Evolutionary conservation across 2,888 invertebrate species (phyloP).

Genomic region (Cryptus armator): DNA sequence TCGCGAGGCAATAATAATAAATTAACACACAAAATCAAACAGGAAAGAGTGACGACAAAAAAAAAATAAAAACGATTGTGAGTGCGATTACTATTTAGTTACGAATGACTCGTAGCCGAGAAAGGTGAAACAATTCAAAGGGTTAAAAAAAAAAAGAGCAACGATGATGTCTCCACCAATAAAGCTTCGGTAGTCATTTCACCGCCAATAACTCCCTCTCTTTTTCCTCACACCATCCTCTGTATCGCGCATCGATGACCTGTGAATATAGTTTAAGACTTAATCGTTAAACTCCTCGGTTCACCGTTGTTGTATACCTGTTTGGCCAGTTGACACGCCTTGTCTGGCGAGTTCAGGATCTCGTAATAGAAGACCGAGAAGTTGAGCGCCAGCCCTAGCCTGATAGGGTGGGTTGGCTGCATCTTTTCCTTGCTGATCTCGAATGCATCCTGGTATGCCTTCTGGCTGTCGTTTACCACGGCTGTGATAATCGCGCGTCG

Average conservation of each 20-base stretch:
- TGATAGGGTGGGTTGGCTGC: slow-evolving; percentile 99
- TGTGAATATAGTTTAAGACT: slow-evolving; percentile 54
- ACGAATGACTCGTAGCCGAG: neutral
- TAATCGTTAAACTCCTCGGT: slow-evolving; percentile 35
- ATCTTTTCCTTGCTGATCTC: slow-evolving; percentile 98
- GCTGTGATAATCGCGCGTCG: slow-evolving; percentile 86
- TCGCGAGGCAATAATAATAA: slow-evolving; percentile 25
- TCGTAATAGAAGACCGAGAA: slow-evolving; percentile 94
- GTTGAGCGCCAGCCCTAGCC: slow-evolving; percentile 97
- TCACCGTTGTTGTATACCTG: slow-evolving; percentile 85
- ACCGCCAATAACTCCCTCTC: slow-evolving; percentile 65
- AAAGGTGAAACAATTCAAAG: slow-evolving; percentile 23
- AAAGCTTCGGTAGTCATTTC: slow-evolving; percentile 48
- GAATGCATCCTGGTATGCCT: slow-evolving; percentile 98
- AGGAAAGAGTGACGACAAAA: neutral
- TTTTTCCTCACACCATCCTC: slow-evolving; percentile 56
- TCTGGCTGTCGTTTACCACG: slow-evolving; percentile 98
- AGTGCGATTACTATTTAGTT: neutral
- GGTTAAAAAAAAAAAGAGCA: slow-evolving; percentile 15
- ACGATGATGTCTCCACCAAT: slow-evolving; percentile 68
- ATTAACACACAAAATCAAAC: slow-evolving; percentile 20
- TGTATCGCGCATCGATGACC: slow-evolving; percentile 52
- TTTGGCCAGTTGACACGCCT: slow-evolving; percentile 89
- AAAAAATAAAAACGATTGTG: neutral
- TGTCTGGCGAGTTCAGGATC: slow-evolving; percentile 89